Conservation (phyloP, 2,888 invertebrate genomes). For the Celastrina argiolus region DNA sequence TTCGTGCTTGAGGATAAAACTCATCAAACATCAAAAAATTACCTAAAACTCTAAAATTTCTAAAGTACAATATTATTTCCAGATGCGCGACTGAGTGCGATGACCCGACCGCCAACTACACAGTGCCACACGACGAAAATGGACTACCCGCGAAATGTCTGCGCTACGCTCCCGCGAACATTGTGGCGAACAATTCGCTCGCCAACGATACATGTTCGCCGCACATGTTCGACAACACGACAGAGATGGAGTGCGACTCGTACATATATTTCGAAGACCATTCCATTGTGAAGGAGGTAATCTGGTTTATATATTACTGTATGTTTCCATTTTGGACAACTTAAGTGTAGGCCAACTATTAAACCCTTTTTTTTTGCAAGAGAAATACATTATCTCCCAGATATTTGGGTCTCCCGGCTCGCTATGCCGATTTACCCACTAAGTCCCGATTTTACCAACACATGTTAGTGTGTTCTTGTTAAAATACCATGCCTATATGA, state of each 20-base stretch:
- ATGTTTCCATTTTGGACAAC: no score
- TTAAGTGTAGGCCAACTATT: no score
- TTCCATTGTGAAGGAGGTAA: slow-evolving; percentile 69
- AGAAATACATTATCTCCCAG: no score
- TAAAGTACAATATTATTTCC: slow-evolving; percentile 30
- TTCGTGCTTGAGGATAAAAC: no score
- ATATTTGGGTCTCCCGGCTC: no score
- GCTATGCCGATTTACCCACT: no score
- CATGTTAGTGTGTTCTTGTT: no score
- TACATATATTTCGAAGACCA: slow-evolving; percentile 64
- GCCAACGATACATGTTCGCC: slow-evolving; percentile 51
- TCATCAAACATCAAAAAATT: no score
- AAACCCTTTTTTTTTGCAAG: no score
- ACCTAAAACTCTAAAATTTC: no score
- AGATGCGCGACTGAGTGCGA: slow-evolving; percentile 66
- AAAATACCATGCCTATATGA: no score
- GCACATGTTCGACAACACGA: slow-evolving; percentile 56
- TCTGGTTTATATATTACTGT: background rate
- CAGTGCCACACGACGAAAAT: slow-evolving; percentile 54
- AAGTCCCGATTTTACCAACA: no score
- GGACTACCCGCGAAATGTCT: slow-evolving; percentile 56
- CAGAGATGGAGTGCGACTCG: slow-evolving; percentile 55
- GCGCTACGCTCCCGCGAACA: slow-evolving; percentile 56
- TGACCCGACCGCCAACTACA: slow-evolving; percentile 53
- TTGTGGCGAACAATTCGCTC: slow-evolving; percentile 35